A percentile compares a stretch with the other conserved stretches of the same genome.
These are phyloP conservation scores for Talpa occidentalis DNA, from an alignment of 2,113 vertebrate species.

Conservation along the genomic window DNA sequence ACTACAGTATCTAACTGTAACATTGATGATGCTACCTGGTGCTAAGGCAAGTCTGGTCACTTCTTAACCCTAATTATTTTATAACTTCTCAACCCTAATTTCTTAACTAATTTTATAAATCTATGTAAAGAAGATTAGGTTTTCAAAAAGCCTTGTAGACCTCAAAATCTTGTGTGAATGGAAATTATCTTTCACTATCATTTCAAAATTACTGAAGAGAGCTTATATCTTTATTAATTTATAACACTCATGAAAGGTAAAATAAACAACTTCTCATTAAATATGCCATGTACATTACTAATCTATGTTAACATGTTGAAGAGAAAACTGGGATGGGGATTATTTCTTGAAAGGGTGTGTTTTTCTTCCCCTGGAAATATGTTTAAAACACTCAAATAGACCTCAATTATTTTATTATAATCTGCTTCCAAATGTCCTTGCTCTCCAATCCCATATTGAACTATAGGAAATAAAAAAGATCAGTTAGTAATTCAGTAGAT, in stretches of 20 bases:
- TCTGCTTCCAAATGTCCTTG: not conserved
- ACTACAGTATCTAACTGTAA: not conserved
- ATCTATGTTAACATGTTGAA: not conserved
- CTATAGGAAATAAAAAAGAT: not conserved
- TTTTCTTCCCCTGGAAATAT: not conserved
- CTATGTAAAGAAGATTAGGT: not conserved
- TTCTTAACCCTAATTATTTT: not conserved
- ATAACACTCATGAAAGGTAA: not conserved
- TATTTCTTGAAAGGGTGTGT: not conserved
- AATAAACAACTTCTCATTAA: not conserved
- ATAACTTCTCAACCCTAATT: not conserved
- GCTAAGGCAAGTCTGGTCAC: not conserved
- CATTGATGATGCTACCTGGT: not conserved
- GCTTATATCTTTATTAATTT: not conserved
- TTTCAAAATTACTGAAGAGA: not conserved
- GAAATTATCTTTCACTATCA: not conserved
- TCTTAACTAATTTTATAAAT: not conserved
- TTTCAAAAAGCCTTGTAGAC: not conserved
- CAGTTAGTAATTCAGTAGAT: not conserved
- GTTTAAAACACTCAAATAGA: not conserved
- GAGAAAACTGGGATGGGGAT: not conserved
- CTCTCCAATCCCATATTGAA: not conserved
- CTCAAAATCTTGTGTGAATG: not conserved
- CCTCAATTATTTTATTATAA: not conserved
- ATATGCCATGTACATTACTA: not conserved